A percentile compares a stretch with the other conserved stretches of the same genome.
These are phyloP conservation scores for Heliothis virescens DNA, from an alignment of 1,140 invertebrate genomes.

Conservation along the genomic window DNA sequence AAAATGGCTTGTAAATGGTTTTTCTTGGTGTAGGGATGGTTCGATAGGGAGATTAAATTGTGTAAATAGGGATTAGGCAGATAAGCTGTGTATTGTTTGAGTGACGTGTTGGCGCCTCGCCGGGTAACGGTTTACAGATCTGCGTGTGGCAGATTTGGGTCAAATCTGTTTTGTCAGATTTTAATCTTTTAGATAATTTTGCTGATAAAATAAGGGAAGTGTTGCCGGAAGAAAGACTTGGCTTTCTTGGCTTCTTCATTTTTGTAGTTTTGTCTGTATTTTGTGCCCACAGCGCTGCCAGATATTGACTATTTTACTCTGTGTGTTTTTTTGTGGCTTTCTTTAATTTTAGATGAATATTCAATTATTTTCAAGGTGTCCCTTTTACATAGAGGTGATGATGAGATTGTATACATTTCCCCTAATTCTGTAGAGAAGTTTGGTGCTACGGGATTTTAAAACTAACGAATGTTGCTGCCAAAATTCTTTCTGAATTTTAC, in stretches of 20 bases:
- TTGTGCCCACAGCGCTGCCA: background rate
- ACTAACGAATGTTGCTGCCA: too few species aligned
- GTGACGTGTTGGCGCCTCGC: constrained; percentile 76
- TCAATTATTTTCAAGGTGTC: too few species aligned
- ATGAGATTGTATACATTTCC: too few species aligned
- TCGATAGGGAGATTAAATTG: constrained; percentile 79
- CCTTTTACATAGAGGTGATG: too few species aligned
- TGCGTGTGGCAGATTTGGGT: constrained; percentile 75
- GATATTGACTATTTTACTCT: background rate
- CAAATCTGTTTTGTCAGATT: constrained; percentile 55
- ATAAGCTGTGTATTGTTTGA: constrained; percentile 79
- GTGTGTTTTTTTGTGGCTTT: background rate
- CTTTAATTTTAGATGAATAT: too few species aligned
- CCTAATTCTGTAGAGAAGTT: too few species aligned
- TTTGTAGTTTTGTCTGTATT: background rate
- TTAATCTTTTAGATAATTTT: constrained; percentile 32
- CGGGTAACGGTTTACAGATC: constrained; percentile 56
- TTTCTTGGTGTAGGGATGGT: constrained; percentile 50
- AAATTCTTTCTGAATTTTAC: too few species aligned
- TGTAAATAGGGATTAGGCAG: constrained; percentile 85
- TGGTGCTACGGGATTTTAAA: too few species aligned
- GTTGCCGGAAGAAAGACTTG: background rate
- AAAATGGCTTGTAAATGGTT: constrained; percentile 62
- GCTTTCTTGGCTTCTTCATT: background rate
- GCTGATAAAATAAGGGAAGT: background rate